Base-by-base conservation (phyloP, 1,140 invertebrate genomes). In the Pseudomyrmex sp. region DNA sequence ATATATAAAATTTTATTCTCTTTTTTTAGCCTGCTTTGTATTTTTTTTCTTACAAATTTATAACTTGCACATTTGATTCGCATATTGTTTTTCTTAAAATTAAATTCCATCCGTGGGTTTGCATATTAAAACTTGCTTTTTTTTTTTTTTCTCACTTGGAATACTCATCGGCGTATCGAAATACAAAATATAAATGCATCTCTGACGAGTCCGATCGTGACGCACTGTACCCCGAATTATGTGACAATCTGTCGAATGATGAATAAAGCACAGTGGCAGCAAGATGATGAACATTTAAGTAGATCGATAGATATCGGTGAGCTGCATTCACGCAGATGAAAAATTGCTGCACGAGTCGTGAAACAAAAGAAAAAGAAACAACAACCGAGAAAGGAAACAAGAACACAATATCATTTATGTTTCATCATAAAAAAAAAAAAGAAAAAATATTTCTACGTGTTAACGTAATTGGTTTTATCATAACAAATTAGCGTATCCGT, bases 151-250 rank as follows among this genome's bases (percentile, higher is more conserved):
- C 5, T 35, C 35, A 35, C 7, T 7, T 35, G 15, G 65, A 68
- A 48, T 44, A 68, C 15, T 54, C 26, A 66, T 68, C 4, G 50
- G 80, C 75, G 15, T 74, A 58, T 61, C 61, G 63, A 88, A 88
- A 80, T 87, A 88, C 54, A 88, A 35, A 88, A 82, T 88, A 88
- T 88, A 88, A 88, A 88, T 88, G 86, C 76, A 85, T 88, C 56
- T 88, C 72, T 82, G 75, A 85, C 61, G 68, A 85, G 70, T 85
- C 77, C 61, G 82, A 88, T 87, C 52, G 65, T 44, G 65, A 69
- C 56, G 26, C 26, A 62, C 9, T 50, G 62, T 54, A 68, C 7
- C 58, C 35, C 62, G 72, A 66, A 61, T 79, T 35, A 50, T 15
- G 15, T 58, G 13, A 18, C 63, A 87, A 80, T 75, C 54, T 86